A percentile compares a stretch with the other conserved stretches of the same genome.
Evolutionary conservation across 2,113 vertebrate species (phyloP).

Genomic region (Condylura cristata): DNA sequence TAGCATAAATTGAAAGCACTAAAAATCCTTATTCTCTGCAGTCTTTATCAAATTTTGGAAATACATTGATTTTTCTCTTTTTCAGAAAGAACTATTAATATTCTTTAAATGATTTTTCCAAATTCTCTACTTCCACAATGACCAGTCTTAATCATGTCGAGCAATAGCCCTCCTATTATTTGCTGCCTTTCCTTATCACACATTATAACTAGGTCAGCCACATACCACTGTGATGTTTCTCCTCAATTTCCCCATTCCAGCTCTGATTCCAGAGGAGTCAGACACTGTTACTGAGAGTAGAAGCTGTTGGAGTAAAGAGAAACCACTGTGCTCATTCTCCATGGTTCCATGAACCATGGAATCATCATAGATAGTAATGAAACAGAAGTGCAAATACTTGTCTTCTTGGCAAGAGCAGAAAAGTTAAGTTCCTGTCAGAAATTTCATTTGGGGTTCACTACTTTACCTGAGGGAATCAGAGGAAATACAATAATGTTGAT

Average conservation of each 20-base stretch:
- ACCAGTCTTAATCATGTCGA: background rate
- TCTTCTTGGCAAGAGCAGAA: background rate
- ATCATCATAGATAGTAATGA: background rate
- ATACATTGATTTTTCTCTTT: background rate
- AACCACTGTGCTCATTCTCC: background rate
- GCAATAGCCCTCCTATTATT: background rate
- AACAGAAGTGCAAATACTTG: background rate
- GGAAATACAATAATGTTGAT: background rate
- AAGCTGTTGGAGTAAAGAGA: background rate
- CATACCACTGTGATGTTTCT: background rate
- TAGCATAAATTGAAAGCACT: background rate
- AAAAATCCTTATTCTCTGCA: background rate
- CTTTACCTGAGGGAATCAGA: background rate
- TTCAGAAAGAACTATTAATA: background rate
- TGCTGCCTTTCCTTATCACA: background rate
- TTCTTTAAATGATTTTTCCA: background rate
- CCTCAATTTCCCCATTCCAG: background rate
- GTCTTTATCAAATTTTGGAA: conserved; percentile 2
- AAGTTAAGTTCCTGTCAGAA: background rate
- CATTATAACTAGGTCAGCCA: background rate
- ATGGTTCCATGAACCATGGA: background rate
- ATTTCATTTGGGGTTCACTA: background rate
- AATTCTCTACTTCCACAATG: background rate
- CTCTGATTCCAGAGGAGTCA: background rate
- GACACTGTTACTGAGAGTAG: background rate